Conservation (phyloP, 1,140 invertebrate species). For the Lasioglossum albipes region DNA sequence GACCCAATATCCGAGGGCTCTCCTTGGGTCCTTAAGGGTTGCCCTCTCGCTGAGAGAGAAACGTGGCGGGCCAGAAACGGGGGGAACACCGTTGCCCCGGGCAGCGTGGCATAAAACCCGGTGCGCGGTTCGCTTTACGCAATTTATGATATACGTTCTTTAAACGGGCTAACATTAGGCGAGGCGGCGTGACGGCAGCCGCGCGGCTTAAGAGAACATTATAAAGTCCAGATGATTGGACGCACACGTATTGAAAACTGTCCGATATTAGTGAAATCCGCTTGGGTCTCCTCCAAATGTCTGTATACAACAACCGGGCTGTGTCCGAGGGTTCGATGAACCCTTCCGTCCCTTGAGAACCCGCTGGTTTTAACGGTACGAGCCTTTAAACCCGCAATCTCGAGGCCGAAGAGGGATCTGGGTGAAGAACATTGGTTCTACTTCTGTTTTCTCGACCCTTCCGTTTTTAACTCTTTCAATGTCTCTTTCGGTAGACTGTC, state of each 20-base stretch:
- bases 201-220: slow-evolving; percentile 6
- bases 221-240: slow-evolving; percentile 23
- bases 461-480: too few relatives aligned
- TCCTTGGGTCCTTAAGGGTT: slow-evolving; percentile 5
- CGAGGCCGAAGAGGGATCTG: too few relatives aligned
- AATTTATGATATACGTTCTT: slow-evolving; percentile 51
- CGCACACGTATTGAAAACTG: slow-evolving; percentile 39
- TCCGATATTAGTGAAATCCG: slow-evolving; percentile 3
- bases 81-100: slow-evolving; percentile 17
- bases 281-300: not conserved
- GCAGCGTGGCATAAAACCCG: slow-evolving; percentile 34
- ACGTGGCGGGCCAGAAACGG: not conserved
- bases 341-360: too few relatives aligned
- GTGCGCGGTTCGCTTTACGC: slow-evolving; percentile 47
- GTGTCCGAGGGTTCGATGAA: too few relatives aligned
- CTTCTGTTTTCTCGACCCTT: too few relatives aligned
- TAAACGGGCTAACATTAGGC: slow-evolving; percentile 46
- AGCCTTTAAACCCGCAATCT: too few relatives aligned
- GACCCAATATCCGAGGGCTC: slow-evolving; percentile 8
- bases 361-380: too few relatives aligned
- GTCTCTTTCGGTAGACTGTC: too few relatives aligned
- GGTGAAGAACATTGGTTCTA: too few relatives aligned
- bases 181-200: slow-evolving; percentile 9
- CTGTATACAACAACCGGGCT: too few relatives aligned
- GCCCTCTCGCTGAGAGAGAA: not conserved